These are phyloP conservation scores for Phortica okadai DNA, from an alignment of 2,888 invertebrate genomes.

Conservation along the genomic window DNA sequence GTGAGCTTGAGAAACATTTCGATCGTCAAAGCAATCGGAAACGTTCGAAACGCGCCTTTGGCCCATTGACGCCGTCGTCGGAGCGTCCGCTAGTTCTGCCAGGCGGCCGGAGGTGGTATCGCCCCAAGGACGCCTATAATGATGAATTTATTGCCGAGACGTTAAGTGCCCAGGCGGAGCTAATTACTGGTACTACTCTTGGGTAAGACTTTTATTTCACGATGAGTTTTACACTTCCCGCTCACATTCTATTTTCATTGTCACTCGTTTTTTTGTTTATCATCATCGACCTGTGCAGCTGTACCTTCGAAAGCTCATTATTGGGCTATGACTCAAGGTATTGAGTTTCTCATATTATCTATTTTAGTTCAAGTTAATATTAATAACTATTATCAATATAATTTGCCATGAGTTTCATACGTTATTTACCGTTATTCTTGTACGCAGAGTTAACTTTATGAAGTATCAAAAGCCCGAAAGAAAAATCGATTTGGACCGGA, in stretches of 20 bases:
- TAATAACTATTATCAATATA: conserved; percentile 32
- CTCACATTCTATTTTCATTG: background rate
- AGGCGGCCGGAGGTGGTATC: conserved; percentile 87
- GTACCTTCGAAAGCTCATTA: conserved; percentile 74
- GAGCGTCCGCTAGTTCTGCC: conserved; percentile 86
- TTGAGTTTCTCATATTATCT: conserved; percentile 10
- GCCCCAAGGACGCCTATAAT: conserved; percentile 91
- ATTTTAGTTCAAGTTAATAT: background rate
- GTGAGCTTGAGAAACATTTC: conserved; percentile 77
- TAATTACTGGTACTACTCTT: conserved; percentile 88
- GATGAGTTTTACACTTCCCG: background rate
- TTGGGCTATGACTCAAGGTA: conserved; percentile 76
- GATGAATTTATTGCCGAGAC: conserved; percentile 93
- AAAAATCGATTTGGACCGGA: conserved; percentile 84
- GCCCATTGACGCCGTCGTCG: conserved; percentile 81
- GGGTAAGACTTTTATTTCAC: conserved; percentile 81
- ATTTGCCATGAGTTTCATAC: conserved; percentile 44
- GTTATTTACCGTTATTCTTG: conserved; percentile 4
- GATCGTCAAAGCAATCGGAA: conserved; percentile 78
- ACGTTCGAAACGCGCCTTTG: conserved; percentile 78
- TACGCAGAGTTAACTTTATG: conserved; percentile 90
- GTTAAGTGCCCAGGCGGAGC: conserved; percentile 89
- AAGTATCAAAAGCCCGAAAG: conserved; percentile 90
- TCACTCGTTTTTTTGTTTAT: background rate
- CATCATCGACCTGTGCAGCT: conserved; percentile 61